Percentiles rank a stretch among this genome's conserved stretches.
Evolutionary conservation across 2,888 invertebrate genomes (phyloP).

Genomic region (Deilephila porcellus): DNA sequence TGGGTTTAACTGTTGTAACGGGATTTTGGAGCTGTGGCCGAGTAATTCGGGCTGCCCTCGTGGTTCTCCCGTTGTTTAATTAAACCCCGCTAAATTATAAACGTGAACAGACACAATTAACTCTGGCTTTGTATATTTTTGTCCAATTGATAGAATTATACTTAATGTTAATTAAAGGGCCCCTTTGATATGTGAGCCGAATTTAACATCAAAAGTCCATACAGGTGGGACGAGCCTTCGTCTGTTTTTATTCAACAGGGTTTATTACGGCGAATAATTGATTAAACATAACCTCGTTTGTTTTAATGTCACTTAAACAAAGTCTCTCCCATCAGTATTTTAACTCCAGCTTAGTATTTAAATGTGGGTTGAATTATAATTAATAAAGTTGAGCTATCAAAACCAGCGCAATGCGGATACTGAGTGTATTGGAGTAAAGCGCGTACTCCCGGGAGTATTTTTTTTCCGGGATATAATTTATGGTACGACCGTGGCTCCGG

Average conservation of each 20-base stretch:
- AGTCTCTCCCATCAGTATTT: background rate
- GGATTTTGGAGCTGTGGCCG: slow-evolving; percentile 49
- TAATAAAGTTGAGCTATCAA: background rate
- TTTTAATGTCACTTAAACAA: background rate
- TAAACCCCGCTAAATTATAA: slow-evolving; percentile 54
- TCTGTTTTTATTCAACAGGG: background rate
- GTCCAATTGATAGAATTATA: background rate
- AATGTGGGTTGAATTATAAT: background rate
- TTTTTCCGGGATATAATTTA: slow-evolving; percentile 30
- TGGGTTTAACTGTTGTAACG: slow-evolving; percentile 55
- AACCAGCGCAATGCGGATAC: slow-evolving; percentile 25
- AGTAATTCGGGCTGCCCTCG: slow-evolving; percentile 42
- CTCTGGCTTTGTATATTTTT: slow-evolving; percentile 25
- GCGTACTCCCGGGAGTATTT: slow-evolving; percentile 5
- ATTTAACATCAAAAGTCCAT: slow-evolving; percentile 2
- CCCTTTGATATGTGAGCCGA: slow-evolving; percentile 9
- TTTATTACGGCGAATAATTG: background rate
- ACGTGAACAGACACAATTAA: slow-evolving; percentile 29
- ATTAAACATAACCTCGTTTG: background rate
- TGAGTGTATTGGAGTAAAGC: background rate
- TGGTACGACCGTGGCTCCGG: background rate
- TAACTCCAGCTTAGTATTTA: slow-evolving; percentile 4
- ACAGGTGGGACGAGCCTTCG: background rate
- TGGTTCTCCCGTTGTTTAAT: slow-evolving; percentile 52
- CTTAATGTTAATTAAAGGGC: slow-evolving; percentile 1